Evolutionary conservation across 2,113 vertebrate genomes (phyloP).

Genomic region (Isichthys henryi): DNA sequence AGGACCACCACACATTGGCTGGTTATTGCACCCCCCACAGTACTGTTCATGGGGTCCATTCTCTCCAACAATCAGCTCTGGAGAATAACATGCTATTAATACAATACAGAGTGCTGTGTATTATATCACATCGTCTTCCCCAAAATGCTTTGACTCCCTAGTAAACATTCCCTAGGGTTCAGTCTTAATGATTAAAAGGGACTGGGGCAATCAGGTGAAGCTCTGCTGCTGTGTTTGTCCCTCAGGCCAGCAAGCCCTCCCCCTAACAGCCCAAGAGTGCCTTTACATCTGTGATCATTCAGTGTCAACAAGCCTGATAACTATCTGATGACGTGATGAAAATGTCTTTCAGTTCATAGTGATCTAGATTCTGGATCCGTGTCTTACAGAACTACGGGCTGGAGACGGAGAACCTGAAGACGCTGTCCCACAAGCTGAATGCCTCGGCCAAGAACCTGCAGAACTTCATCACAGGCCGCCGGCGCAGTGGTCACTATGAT

Average conservation of each 20-base stretch:
- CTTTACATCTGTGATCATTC: neutral
- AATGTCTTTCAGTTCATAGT: neutral
- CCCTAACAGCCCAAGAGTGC: neutral
- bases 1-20: neutral
- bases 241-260: neutral
- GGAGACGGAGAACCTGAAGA: conserved; percentile 95
- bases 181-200: neutral
- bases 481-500: conserved; percentile 77
- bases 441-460: conserved; percentile 87
- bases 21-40: neutral
- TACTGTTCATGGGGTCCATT: neutral
- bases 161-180: neutral
- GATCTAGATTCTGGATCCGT: neutral
- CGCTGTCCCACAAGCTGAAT: conserved; percentile 82
- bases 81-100: neutral
- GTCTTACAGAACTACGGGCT: conserved; percentile 85
- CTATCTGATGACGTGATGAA: neutral
- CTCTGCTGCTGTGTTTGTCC: neutral
- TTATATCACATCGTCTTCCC: neutral
- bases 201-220: neutral
- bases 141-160: neutral
- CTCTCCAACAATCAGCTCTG: neutral
- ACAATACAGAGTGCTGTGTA: neutral
- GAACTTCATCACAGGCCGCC: conserved; percentile 81
- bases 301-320: neutral